A percentile compares a stretch with the other conserved stretches of the same genome.
phyloP scores from a whole-genome alignment of 2,888 invertebrate species.

The Anodontia alba region DNA sequence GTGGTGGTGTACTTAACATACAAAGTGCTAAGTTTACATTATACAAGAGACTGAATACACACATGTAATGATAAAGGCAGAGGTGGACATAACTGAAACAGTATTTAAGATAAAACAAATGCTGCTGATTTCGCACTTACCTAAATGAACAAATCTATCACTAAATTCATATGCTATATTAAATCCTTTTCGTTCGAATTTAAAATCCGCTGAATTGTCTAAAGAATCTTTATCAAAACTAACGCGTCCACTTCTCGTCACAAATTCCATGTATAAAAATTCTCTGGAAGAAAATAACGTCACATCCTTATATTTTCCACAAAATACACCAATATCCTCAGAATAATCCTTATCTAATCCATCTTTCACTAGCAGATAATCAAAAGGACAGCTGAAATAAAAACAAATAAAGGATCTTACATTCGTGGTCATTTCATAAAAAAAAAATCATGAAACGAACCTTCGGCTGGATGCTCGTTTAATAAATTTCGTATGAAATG shows the following conservation, averaged over 20 bases:
- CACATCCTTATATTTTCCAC: constrained; percentile 95
- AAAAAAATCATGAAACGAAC: no score
- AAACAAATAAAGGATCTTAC: constrained; percentile 11
- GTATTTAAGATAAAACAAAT: no score
- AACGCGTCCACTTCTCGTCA: constrained; percentile 93
- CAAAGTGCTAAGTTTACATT: no score
- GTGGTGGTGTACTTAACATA: no score
- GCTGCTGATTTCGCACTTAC: constrained; percentile 87
- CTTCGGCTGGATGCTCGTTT: no score
- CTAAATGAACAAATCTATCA: constrained; percentile 98
- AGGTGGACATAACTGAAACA: no score
- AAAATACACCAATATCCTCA: constrained; percentile 97
- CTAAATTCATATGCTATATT: constrained; percentile 99
- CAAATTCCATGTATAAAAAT: constrained; percentile 95
- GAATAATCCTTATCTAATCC: constrained; percentile 93
- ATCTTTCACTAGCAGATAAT: constrained; percentile 98
- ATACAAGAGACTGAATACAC: no score
- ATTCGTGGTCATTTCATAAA: no score
- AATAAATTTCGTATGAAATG: no score
- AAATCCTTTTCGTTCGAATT: constrained; percentile 96
- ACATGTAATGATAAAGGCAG: no score
- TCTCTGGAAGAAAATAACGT: constrained; percentile 96
- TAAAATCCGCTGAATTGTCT: constrained; percentile 76
- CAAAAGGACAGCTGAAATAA: constrained; percentile 96
- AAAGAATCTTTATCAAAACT: constrained; percentile 72